Conservation (phyloP, 1,140 invertebrate species). For the Ceratina calcarata region DNA sequence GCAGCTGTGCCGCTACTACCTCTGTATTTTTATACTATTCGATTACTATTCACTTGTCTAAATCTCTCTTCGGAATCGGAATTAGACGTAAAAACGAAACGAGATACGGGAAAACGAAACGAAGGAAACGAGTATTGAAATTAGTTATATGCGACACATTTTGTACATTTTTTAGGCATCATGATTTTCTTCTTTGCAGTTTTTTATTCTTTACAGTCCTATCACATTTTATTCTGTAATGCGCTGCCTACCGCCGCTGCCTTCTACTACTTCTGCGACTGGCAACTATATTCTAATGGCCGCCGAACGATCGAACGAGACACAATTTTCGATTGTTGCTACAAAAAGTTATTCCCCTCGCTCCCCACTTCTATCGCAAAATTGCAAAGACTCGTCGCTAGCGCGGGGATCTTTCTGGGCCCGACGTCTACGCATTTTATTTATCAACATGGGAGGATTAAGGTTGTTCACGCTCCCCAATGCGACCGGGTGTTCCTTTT, state of each 20-base stretch:
- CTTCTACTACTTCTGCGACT: constrained; percentile 74
- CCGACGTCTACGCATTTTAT: constrained; percentile 19
- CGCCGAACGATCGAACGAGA: constrained; percentile 48
- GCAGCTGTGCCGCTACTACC: constrained; percentile 23
- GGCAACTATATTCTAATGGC: constrained; percentile 63
- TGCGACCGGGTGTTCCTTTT: not conserved
- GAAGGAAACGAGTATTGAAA: not conserved
- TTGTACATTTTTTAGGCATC: constrained; percentile 62
- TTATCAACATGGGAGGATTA: constrained; percentile 22
- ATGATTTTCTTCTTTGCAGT: constrained; percentile 69
- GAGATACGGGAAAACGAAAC: not conserved
- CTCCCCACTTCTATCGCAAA: not conserved
- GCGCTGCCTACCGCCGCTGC: constrained; percentile 75
- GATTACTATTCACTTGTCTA: too few species aligned
- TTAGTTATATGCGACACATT: constrained; percentile 53
- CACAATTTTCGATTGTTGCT: not conserved
- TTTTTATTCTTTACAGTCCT: constrained; percentile 74
- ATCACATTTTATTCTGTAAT: constrained; percentile 74
- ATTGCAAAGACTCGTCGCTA: constrained; percentile 4
- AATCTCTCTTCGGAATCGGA: not conserved
- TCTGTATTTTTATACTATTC: not conserved
- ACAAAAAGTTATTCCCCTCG: not conserved
- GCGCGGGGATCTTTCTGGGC: not conserved
- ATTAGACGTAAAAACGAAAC: constrained; percentile 23
- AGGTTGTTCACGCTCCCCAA: constrained; percentile 3